Evolutionary conservation across 2,113 vertebrate genomes (phyloP).

Genomic region (Otus sunia): DNA sequence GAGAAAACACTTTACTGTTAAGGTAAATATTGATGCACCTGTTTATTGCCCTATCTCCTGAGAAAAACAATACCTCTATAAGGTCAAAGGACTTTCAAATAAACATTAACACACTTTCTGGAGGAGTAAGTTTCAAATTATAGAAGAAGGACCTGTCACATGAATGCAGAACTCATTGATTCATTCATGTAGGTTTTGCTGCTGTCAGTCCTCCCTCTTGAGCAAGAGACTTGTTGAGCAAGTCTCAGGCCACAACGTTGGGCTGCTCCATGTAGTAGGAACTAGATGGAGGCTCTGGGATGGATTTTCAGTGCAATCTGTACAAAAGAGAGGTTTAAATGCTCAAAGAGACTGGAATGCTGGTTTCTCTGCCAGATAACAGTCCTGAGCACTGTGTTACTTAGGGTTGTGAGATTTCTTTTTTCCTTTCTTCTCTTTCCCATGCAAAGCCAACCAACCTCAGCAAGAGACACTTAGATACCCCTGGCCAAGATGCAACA

Average conservation of each 20-base stretch:
- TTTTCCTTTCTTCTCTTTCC: not conserved
- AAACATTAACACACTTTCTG: not conserved
- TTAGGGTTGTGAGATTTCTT: not conserved
- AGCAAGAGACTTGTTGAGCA: not conserved
- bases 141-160: not conserved
- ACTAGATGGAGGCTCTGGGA: not conserved
- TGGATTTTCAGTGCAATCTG: not conserved
- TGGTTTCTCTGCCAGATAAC: not conserved
- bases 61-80: not conserved
- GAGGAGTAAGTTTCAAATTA: not conserved
- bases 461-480: not conserved
- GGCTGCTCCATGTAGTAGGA: not conserved
- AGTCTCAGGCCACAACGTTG: not conserved
- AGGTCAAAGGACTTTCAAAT: not conserved
- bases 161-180: not conserved
- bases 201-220: not conserved
- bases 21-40: constrained; percentile 38
- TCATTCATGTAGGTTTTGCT: not conserved
- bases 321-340: not conserved
- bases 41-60: not conserved
- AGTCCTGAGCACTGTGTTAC: not conserved
- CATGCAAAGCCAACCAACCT: not conserved
- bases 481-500: not conserved
- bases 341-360: not conserved
- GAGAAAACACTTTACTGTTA: not conserved